A percentile compares a stretch with the other conserved stretches of the same genome.
Evolutionary conservation across 2,888 invertebrate genomes (phyloP).

Genomic region (Mimachlamys varia): DNA sequence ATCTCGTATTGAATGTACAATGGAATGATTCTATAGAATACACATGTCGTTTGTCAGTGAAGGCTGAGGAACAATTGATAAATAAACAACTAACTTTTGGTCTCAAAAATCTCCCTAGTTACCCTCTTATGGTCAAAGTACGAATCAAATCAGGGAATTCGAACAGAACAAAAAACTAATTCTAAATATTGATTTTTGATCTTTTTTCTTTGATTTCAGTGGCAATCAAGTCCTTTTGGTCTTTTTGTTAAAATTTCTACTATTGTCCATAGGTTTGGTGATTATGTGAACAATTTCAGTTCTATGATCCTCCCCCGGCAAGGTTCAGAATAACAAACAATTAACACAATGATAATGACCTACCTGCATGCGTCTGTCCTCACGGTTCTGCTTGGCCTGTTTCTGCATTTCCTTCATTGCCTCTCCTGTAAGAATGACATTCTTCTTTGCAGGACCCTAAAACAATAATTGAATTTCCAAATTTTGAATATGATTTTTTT

Average conservation of each 20-base stretch:
- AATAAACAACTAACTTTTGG: no score
- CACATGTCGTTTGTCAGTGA: not conserved
- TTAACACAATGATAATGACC: conserved; percentile 37
- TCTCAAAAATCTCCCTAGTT: not conserved
- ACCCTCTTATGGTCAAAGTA: no score
- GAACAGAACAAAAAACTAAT: not conserved
- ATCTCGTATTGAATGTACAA: not conserved
- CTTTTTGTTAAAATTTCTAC: not conserved
- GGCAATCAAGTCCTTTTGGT: not conserved
- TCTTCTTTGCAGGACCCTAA: conserved; percentile 71
- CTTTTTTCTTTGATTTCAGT: not conserved
- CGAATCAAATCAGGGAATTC: no score
- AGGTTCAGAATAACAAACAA: no score
- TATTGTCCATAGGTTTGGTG: no score
- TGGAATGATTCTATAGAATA: not conserved
- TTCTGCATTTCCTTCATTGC: conserved; percentile 80
- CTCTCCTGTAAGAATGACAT: conserved; percentile 77
- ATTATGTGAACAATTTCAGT: no score
- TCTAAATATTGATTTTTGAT: not conserved
- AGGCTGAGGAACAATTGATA: no score
- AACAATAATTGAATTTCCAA: conserved; percentile 24
- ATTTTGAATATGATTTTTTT: no score
- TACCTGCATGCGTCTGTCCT: conserved; percentile 78
- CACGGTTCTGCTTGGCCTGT: conserved; percentile 78
- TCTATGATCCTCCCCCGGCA: no score